phyloP scores from a whole-genome alignment of 2,888 invertebrate species.

The Entomobrya multifasciata region DNA sequence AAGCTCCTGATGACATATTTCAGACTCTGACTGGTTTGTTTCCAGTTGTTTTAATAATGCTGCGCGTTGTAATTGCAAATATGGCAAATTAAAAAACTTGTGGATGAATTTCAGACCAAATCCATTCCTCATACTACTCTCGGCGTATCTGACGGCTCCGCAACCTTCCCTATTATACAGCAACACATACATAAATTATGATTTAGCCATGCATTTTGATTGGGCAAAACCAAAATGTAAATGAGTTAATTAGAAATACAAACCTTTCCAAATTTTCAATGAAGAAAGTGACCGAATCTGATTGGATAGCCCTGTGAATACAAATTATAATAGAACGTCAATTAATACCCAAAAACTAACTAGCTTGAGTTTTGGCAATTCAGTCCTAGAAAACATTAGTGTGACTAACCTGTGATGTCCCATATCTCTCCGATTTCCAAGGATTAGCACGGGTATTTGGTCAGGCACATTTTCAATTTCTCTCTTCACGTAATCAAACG shows the following conservation, averaged over 20 bases:
- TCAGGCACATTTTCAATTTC: conserved; percentile 89
- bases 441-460: conserved; percentile 85
- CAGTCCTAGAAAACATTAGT: no score
- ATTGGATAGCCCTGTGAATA: conserved; percentile 85
- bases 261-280: conserved; percentile 86
- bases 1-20: conserved; percentile 88
- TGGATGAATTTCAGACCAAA: conserved; percentile 95
- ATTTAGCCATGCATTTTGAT: no score
- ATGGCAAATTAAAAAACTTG: conserved; percentile 97
- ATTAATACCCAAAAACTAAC: no score
- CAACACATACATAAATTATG: no score
- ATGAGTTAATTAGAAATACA: not conserved
- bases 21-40: conserved; percentile 90
- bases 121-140: conserved; percentile 97
- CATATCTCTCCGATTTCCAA: conserved; percentile 98
- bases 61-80: conserved; percentile 92
- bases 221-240: not conserved
- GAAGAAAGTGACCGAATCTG: conserved; percentile 87
- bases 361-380: no score
- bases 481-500: conserved; percentile 95
- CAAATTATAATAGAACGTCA: conserved; percentile 29
- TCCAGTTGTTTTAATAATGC: conserved; percentile 89
- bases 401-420: conserved; percentile 89
- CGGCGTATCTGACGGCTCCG: conserved; percentile 89
- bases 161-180: conserved; percentile 36